These are phyloP conservation scores for Crambe crambe DNA, from an alignment of 37 sponge, comb jelly and placozoan species.

Conservation along the genomic window DNA sequence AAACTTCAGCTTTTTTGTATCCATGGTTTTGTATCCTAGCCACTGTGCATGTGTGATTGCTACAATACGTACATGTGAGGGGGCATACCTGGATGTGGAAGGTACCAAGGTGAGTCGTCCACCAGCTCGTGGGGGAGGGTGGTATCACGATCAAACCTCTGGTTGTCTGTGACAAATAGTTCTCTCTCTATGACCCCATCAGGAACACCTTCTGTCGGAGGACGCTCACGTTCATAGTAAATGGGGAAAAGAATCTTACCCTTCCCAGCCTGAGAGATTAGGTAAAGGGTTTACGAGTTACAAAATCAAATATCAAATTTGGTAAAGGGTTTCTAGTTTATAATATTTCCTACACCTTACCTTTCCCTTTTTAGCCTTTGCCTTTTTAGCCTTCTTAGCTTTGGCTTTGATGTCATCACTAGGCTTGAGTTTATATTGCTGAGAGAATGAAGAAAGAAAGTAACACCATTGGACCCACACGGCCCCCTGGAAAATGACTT, in stretches of 20 bases:
- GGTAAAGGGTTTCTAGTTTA: neutral
- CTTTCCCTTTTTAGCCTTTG: conserved; percentile 69
- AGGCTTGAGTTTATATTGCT: conserved; percentile 77
- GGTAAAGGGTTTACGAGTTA: neutral
- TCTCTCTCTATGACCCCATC: conserved; percentile 77
- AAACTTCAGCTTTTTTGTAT: too few relatives aligned
- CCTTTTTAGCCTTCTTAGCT: conserved; percentile 55
- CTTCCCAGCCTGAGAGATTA: conserved; percentile 81
- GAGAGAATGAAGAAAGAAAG: neutral
- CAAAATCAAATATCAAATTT: neutral
- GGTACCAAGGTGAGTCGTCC: conserved; percentile 97
- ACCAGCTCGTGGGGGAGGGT: conserved; percentile 36
- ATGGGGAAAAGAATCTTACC: conserved; percentile 82
- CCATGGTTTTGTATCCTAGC: too few relatives aligned
- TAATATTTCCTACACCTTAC: neutral
- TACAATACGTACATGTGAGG: too few relatives aligned
- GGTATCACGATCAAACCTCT: conserved; percentile 59
- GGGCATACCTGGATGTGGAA: conserved; percentile 85
- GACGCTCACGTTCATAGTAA: conserved; percentile 54
- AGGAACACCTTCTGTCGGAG: conserved; percentile 53
- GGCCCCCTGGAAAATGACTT: too few relatives aligned
- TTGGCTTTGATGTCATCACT: conserved; percentile 75
- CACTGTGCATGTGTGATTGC: too few relatives aligned
- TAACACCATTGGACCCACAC: neutral
- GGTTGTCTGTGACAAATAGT: conserved; percentile 69